phyloP scores from a whole-genome alignment of 1,140 invertebrate genomes.

The Carposina sasakii region DNA sequence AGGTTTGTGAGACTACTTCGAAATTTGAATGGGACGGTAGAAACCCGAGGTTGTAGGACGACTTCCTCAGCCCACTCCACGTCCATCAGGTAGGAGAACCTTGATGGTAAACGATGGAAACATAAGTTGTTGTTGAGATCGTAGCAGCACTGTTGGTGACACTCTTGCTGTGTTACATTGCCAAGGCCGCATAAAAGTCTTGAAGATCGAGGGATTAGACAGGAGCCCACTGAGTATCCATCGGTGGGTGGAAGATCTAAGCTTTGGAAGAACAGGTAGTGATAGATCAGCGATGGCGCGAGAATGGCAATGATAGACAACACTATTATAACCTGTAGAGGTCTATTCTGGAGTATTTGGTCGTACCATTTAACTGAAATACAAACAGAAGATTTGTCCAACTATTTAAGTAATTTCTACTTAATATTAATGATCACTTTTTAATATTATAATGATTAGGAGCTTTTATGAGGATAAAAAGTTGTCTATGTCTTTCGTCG shows the following conservation, averaged over 20 bases:
- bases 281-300: conserved; percentile 43
- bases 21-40: conserved; percentile 39
- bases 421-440: conserved; percentile 17
- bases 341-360: conserved; percentile 41
- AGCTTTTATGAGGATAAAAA: no score
- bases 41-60: conserved; percentile 36
- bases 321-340: conserved; percentile 33
- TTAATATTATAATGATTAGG: conserved; percentile 12
- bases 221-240: conserved; percentile 49
- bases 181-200: conserved; percentile 47
- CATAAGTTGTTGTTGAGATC: conserved; percentile 40
- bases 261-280: conserved; percentile 35
- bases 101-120: conserved; percentile 52
- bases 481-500: no score
- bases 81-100: conserved; percentile 49
- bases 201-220: conserved; percentile 30
- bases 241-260: conserved; percentile 41
- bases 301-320: conserved; percentile 31
- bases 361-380: conserved; percentile 58
- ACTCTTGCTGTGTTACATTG: conserved; percentile 26
- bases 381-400: no score
- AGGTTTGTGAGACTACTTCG: conserved; percentile 35
- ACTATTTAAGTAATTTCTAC: neutral
- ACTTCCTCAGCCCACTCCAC: conserved; percentile 39
- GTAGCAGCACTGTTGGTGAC: conserved; percentile 55